Evolutionary conservation across 2,888 invertebrate genomes (phyloP), one percentile per base, ranked within the genome.

Genomic region (Nemotelus pantherinus): DNA sequence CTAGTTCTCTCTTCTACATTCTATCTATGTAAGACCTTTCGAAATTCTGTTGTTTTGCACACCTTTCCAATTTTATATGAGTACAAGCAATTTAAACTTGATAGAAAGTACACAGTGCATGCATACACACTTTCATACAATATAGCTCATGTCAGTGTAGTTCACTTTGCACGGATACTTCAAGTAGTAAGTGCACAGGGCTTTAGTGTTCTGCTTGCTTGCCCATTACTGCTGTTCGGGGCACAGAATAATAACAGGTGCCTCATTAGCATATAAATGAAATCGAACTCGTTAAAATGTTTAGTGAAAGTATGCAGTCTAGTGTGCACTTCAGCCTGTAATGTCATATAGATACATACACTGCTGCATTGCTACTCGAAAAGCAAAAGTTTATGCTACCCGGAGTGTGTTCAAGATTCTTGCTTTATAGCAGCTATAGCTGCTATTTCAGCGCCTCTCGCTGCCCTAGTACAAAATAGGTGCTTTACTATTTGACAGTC

Each of bases 241-340:
- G 68, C 44, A 43, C 82, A 82, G 82, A 82, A 82, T 82, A 82
- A 82, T 82, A 82, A 81, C 82, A 82, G 82, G 81, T 81, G 81
- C 81, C 82, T 82, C 82, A 82, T 82, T 82, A 82, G 82, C 82
- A 82, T 82, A 82, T 82, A 82, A 82, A 82, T 82, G 82, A 82
- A 82, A 82, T 82, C 82, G 81, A 79, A 81, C 81, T 81, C 81
- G 81, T 80, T 81, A 81, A 81, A 81, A 80, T 81, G 80, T 80
- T 80, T 81, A 80, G 79, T 80, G 63, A 74, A 72, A 74, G 72
- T 10, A 60, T 9, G 10, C 44, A 6, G 10, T 10, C 45, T 10
- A 57, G 25, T 25, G 57, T 57, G 10, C 10, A 57, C 57, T 10
- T 57, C 9, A 25, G 53, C 10, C 53, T 53, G 7, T 57, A 25